Percentiles rank a stretch among this genome's conserved stretches.
These are phyloP conservation scores for Ornithorhynchus anatinus DNA, from an alignment of 2,113 vertebrate genomes.

Conservation along the genomic window DNA sequence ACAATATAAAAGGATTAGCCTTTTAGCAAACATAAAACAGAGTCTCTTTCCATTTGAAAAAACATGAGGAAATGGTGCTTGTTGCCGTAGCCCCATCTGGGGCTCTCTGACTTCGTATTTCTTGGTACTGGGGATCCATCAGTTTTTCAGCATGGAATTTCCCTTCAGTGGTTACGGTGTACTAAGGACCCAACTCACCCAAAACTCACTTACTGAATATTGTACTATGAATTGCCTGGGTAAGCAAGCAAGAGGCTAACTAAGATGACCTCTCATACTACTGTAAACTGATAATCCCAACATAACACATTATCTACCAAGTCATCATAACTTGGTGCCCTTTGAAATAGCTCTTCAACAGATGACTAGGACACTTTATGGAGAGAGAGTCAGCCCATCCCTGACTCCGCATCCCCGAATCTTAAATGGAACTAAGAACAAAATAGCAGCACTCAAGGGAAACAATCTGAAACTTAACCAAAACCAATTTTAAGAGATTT, in stretches of 20 bases:
- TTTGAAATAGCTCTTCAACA: neutral
- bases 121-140: neutral
- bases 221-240: neutral
- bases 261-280: too few relatives aligned
- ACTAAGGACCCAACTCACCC: neutral
- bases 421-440: neutral
- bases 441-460: neutral
- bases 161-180: neutral
- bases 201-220: neutral
- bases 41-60: neutral
- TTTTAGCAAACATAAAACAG: too few relatives aligned
- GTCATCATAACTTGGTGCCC: neutral
- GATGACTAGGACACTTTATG: neutral
- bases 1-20: neutral
- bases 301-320: neutral
- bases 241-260: neutral
- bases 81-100: neutral
- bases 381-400: neutral
- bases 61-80: neutral
- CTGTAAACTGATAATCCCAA: too few relatives aligned
- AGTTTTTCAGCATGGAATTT: neutral
- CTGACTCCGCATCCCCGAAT: neutral
- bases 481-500: too few relatives aligned
- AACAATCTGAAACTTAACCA: neutral
- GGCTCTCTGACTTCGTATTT: too few relatives aligned